Evolutionary conservation across 1,140 invertebrate species (phyloP).

Genomic region (Temnothorax nylanderi): DNA sequence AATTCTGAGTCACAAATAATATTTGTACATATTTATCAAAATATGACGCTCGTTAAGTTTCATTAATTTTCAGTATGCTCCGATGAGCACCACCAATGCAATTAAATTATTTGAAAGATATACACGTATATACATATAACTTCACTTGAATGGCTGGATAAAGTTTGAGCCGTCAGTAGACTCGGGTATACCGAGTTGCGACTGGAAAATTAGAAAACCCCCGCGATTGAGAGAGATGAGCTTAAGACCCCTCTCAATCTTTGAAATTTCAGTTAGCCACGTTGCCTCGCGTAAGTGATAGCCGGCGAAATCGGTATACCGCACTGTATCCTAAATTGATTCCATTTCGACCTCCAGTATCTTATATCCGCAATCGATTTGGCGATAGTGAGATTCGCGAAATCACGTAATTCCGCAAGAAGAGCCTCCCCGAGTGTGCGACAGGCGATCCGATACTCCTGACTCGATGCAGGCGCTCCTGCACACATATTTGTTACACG

Average conservation of each 20-base stretch:
- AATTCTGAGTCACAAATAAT: neutral
- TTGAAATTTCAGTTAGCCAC: constrained; percentile 53
- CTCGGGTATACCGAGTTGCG: constrained; percentile 16
- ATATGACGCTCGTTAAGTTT: neutral
- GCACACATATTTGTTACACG: neutral
- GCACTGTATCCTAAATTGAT: constrained; percentile 58
- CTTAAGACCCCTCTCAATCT: constrained; percentile 26
- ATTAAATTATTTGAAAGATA: neutral
- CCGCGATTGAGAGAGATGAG: neutral
- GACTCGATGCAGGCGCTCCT: neutral
- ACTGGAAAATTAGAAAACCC: constrained; percentile 56
- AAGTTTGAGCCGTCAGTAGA: constrained; percentile 11
- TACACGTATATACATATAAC: neutral
- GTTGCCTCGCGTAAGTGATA: constrained; percentile 33
- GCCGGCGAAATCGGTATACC: constrained; percentile 16
- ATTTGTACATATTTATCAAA: neutral
- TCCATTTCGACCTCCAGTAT: constrained; percentile 57
- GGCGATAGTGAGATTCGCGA: constrained; percentile 61
- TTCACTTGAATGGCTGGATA: neutral
- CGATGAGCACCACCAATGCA: neutral
- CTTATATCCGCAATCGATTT: constrained; percentile 53
- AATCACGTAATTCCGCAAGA: constrained; percentile 66
- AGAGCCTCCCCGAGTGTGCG: constrained; percentile 44
- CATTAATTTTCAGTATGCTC: neutral
- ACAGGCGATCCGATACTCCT: constrained; percentile 38